phyloP scores from a whole-genome alignment of 2,888 invertebrate genomes.

The Callyntrura guangdongensis region DNA sequence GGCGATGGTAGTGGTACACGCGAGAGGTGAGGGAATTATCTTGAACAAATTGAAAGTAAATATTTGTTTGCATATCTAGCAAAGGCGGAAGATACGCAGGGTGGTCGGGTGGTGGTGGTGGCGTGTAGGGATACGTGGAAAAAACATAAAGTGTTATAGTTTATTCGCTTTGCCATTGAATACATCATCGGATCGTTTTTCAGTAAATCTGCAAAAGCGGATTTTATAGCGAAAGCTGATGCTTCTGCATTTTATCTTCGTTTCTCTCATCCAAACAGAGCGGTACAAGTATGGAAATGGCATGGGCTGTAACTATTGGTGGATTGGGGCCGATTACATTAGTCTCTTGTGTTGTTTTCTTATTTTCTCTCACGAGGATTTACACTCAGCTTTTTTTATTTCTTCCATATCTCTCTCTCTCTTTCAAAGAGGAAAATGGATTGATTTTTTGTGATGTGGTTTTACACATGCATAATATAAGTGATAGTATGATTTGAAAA shows the following conservation, averaged over 20 bases:
- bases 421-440: background rate
- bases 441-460: slow-evolving; percentile 20
- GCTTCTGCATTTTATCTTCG: slow-evolving; percentile 1
- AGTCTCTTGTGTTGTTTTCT: background rate
- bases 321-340: slow-evolving; percentile 22
- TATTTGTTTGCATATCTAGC: slow-evolving; percentile 21
- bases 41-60: slow-evolving; percentile 49
- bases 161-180: background rate
- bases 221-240: slow-evolving; percentile 10
- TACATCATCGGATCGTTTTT: background rate
- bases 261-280: background rate
- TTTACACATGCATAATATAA: background rate
- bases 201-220: slow-evolving; percentile 28
- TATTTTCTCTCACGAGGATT: slow-evolving; percentile 4
- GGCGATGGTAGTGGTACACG: no score
- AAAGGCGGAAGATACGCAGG: no score
- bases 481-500: no score
- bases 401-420: background rate
- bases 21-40: background rate
- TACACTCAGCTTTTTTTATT: background rate
- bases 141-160: no score
- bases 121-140: no score
- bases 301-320: background rate
- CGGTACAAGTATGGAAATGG: background rate
- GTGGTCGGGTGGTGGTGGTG: no score